Base-by-base conservation (phyloP, 2,113 vertebrate species). In the Pangasianodon hypophthalmus region DNA sequence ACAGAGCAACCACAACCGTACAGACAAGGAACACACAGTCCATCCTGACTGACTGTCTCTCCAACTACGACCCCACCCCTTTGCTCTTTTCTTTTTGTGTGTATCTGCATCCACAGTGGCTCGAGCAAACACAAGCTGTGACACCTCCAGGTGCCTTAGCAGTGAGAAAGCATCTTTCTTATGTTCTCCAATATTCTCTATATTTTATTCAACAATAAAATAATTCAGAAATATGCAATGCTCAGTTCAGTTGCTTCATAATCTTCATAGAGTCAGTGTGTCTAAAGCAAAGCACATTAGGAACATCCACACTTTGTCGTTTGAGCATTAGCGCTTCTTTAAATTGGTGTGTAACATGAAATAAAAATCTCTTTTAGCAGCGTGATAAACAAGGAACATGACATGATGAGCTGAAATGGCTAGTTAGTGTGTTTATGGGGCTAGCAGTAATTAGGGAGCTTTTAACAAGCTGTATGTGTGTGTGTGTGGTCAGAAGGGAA, bases 401-500 rank as follows among this genome's bases (percentile, higher is more conserved):
- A 79, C 54, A 54, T 19, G 19, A 18, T 6, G 10, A 82, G 60
- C n/a, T 83, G 48, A 83, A 41, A 73, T 58, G 32, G 46, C 37
- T 88, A n/a, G 48, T 58, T 26, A 32, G 50, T 29, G 81, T 88
- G n/a, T 77, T 60, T 60, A 41, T 83, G 79, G 84, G 80, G 32
- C 16, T 64, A 32, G 87, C 32, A 41, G 37, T 8, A 50, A 89
- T 77, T 46, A 80, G 26, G 32, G 41, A 73, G 81, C 52, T 44
- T 69, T 84, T 41, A 29, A 83, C 44, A 75, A 48, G 54, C 10
- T 52, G 16, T 88, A 69, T 89, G 67, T 84, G 48, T 69, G 80
- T 82, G 64, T 88, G 85, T 87, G 21, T 84, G 90, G 58, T 75
- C 62, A 67, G 67, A 13, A 21, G 50, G 48, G 26, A 56, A 54